These are phyloP conservation scores for Zootermopsis nevadensis DNA, from an alignment of 2,888 invertebrate species.

Conservation along the genomic window DNA sequence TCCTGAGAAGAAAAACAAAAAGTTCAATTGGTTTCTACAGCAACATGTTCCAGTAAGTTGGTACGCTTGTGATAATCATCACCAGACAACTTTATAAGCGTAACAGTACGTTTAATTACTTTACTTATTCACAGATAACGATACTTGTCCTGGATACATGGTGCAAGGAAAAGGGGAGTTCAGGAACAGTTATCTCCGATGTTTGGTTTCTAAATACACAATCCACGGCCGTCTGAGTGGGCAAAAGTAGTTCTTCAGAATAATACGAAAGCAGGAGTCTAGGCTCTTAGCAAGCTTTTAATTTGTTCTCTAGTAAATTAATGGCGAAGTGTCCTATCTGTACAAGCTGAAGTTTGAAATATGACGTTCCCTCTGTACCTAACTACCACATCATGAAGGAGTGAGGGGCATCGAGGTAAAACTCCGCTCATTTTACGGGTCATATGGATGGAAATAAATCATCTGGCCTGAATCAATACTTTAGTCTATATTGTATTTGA, in stretches of 20 bases:
- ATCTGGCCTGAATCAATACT: no score
- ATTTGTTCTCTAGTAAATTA: background rate
- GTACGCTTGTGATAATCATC: background rate
- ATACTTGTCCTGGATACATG: background rate
- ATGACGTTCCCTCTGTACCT: no score
- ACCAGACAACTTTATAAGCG: background rate
- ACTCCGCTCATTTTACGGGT: no score
- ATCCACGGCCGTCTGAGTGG: background rate
- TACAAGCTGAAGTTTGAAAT: no score
- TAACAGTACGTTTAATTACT: background rate
- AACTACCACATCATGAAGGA: no score
- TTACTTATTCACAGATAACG: slow-evolving; percentile 5
- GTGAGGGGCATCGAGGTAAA: no score
- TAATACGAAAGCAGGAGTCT: background rate
- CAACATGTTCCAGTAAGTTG: background rate
- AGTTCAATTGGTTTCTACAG: background rate
- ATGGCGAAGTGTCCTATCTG: background rate
- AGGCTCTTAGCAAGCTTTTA: background rate
- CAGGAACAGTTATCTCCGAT: background rate
- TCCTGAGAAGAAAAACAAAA: background rate
- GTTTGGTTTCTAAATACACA: background rate
- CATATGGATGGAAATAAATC: no score
- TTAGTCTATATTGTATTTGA: no score
- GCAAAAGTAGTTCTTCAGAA: background rate
- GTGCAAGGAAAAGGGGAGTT: background rate